These are phyloP conservation scores for Pseudomyrmex pallidus DNA, from an alignment of 1,140 invertebrate species.

Conservation along the genomic window DNA sequence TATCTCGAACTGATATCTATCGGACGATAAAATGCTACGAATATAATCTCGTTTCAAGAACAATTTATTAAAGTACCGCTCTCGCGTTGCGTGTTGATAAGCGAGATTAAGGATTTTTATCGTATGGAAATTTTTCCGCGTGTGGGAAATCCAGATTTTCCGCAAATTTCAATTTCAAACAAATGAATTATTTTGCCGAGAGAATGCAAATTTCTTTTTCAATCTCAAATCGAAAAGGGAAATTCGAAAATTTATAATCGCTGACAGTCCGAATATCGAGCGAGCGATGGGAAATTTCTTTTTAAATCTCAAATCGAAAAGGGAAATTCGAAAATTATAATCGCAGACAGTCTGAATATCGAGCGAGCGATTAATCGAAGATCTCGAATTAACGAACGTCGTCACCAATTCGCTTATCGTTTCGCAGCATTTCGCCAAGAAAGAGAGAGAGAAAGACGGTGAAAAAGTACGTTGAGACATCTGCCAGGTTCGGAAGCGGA, in stretches of 20 bases:
- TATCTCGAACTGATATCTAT: not conserved
- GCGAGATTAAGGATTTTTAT: not conserved
- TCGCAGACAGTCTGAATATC: not conserved
- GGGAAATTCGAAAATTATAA: too few species aligned
- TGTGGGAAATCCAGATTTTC: too few species aligned
- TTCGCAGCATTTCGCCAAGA: not conserved
- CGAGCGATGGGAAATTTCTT: not conserved
- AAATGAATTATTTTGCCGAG: too few species aligned
- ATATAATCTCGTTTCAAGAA: not conserved
- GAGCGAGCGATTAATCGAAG: not conserved
- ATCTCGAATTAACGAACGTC: slow-evolving; percentile 17
- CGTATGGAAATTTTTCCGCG: not conserved
- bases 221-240: too few species aligned
- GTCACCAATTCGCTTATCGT: slow-evolving; percentile 40
- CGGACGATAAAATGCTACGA: not conserved
- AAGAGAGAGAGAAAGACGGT: slow-evolving; percentile 21
- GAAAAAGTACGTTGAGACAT: slow-evolving; percentile 68
- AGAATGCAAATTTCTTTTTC: too few species aligned
- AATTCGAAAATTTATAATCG: too few species aligned
- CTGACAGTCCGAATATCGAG: not conserved
- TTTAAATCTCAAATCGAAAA: too few species aligned
- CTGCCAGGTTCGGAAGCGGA: slow-evolving; percentile 61
- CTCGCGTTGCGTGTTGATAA: not conserved
- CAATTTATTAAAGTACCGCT: not conserved
- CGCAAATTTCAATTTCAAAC: too few species aligned